Percentiles rank a stretch among this genome's conserved stretches.
phyloP scores from a whole-genome alignment of 2,888 invertebrate genomes.

The Zaprionus bogoriensis region DNA sequence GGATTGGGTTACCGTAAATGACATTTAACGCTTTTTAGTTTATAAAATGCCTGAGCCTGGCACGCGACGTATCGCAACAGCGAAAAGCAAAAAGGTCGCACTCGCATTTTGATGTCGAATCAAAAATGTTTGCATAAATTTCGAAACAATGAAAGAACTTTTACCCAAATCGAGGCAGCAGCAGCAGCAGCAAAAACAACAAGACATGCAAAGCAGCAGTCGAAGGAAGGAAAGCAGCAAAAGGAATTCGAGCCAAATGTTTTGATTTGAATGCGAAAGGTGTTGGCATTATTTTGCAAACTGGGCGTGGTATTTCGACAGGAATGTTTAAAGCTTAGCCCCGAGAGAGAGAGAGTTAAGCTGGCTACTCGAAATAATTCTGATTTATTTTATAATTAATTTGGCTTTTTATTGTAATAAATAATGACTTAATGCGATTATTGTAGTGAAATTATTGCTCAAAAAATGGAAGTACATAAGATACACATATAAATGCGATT shows the following conservation, averaged over 20 bases:
- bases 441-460: too few relatives aligned
- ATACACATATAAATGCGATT: too few relatives aligned
- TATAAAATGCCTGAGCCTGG: conserved; percentile 60
- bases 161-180: conserved; percentile 21
- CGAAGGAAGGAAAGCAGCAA: conserved; percentile 3
- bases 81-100: conserved; percentile 60
- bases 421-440: too few relatives aligned
- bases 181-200: background rate
- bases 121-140: conserved; percentile 62
- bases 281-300: conserved; percentile 41
- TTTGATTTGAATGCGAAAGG: conserved; percentile 54
- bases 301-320: background rate
- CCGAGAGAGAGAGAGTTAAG: too few relatives aligned
- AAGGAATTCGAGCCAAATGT: conserved; percentile 58
- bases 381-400: too few relatives aligned
- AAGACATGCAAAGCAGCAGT: conserved; percentile 22
- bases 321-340: too few relatives aligned
- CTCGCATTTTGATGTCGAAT: conserved; percentile 51
- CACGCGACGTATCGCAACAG: too few relatives aligned
- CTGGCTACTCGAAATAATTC: too few relatives aligned
- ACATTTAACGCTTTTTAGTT: conserved; percentile 78
- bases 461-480: too few relatives aligned
- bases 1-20: conserved; percentile 72
- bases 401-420: too few relatives aligned
- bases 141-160: conserved; percentile 18